These are phyloP conservation scores for Orthonyx spaldingii DNA, from an alignment of 2,113 vertebrate species.

Conservation along the genomic window DNA sequence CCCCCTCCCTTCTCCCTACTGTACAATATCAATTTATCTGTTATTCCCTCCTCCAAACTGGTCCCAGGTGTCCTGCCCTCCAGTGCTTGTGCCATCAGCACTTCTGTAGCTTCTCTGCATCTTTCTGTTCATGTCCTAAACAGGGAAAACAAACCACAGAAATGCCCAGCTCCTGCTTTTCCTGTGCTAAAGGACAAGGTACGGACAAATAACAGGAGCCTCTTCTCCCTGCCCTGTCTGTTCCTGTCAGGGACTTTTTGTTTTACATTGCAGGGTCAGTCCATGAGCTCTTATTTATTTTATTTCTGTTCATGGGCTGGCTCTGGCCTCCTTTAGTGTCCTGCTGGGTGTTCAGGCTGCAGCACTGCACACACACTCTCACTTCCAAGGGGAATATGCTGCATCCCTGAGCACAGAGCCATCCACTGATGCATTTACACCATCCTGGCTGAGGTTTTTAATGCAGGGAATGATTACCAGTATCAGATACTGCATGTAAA, in stretches of 20 bases:
- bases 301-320: background rate
- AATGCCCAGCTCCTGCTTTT: background rate
- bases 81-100: background rate
- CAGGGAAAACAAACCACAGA: background rate
- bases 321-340: background rate
- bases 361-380: background rate
- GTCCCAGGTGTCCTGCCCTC: background rate
- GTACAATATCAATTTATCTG: background rate
- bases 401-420: background rate
- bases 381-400: background rate
- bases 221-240: background rate
- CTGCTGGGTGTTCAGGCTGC: background rate
- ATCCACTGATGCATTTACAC: background rate
- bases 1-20: background rate
- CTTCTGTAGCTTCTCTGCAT: background rate
- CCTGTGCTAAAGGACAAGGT: background rate
- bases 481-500: background rate
- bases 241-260: background rate
- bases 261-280: background rate
- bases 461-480: background rate
- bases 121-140: background rate
- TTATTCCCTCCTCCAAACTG: background rate
- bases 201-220: background rate
- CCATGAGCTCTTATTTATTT: background rate
- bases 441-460: background rate